Conservation (phyloP, 2,113 vertebrate genomes). For the Clarias gariepinus region DNA sequence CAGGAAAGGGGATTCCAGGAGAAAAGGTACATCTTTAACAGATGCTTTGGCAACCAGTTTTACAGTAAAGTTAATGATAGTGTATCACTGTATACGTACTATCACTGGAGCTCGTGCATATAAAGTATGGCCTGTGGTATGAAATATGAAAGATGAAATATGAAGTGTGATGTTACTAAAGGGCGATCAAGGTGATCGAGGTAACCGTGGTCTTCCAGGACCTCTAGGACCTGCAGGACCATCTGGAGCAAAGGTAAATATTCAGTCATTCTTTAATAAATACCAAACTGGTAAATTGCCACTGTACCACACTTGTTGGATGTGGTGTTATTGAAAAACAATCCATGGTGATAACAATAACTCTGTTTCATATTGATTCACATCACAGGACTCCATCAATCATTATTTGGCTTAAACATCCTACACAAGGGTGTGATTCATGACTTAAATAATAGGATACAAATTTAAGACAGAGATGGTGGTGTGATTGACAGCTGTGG, state of each 20-base stretch:
- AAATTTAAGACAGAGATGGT: not conserved
- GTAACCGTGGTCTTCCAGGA: constrained; percentile 66
- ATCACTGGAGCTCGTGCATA: not conserved
- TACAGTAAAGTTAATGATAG: not conserved
- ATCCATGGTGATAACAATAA: not conserved
- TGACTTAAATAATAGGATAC: not conserved
- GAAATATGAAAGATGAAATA: not conserved
- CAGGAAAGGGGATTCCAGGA: constrained; percentile 68
- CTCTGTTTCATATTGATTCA: not conserved
- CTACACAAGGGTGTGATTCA: not conserved
- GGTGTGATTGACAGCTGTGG: not conserved
- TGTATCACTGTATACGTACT: not conserved
- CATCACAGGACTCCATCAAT: not conserved
- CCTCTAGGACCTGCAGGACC: constrained; percentile 65
- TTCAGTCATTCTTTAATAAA: not conserved
- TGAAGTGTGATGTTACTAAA: constrained; percentile 45
- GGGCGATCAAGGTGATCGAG: constrained; percentile 74
- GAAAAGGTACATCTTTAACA: constrained; percentile 65
- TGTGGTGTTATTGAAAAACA: not conserved
- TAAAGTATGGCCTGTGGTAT: not conserved
- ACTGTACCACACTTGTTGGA: not conserved
- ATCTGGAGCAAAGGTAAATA: constrained; percentile 69
- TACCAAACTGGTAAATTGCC: not conserved
- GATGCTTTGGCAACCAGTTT: not conserved
- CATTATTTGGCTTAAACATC: not conserved